These are phyloP conservation scores for Chiridota heheva DNA, from an alignment of 35 echinoderm and acorn worm species.

Conservation along the genomic window DNA sequence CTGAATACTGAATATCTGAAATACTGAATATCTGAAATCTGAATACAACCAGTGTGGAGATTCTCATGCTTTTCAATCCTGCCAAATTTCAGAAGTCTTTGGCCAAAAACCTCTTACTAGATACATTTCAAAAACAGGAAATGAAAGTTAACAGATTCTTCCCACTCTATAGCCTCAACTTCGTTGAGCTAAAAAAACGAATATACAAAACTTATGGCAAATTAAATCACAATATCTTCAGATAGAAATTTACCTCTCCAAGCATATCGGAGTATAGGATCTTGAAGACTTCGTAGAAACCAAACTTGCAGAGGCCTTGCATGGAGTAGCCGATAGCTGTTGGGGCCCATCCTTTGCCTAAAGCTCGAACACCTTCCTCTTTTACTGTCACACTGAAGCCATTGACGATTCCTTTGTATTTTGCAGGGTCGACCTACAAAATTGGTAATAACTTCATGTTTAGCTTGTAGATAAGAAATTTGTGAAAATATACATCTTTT, in stretches of 20 bases:
- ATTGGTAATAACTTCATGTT: not conserved
- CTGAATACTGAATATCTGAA: no score
- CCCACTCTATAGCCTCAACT: no score
- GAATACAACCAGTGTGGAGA: no score
- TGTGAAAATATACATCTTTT: not conserved
- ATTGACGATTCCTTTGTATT: constrained; percentile 84
- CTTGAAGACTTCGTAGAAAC: constrained; percentile 99
- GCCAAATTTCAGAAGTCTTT: no score
- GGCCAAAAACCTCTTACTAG: not conserved
- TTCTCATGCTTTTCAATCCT: no score
- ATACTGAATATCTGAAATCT: no score
- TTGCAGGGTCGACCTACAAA: constrained; percentile 84
- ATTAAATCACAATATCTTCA: not conserved
- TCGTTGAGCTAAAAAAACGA: no score
- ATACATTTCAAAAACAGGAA: no score
- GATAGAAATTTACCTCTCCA: constrained; percentile 64
- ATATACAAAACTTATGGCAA: no score
- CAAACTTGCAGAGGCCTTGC: constrained; percentile 98
- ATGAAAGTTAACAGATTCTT: no score
- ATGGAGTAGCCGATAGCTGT: constrained; percentile 90
- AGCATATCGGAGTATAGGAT: constrained; percentile 49
- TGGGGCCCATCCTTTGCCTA: constrained; percentile 97
- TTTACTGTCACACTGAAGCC: constrained; percentile 79
- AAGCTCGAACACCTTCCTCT: constrained; percentile 85
- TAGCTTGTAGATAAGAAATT: not conserved